Evolutionary conservation across 2,888 invertebrate species (phyloP), one percentile per base, ranked within the genome.

Genomic region (Mantis religiosa): DNA sequence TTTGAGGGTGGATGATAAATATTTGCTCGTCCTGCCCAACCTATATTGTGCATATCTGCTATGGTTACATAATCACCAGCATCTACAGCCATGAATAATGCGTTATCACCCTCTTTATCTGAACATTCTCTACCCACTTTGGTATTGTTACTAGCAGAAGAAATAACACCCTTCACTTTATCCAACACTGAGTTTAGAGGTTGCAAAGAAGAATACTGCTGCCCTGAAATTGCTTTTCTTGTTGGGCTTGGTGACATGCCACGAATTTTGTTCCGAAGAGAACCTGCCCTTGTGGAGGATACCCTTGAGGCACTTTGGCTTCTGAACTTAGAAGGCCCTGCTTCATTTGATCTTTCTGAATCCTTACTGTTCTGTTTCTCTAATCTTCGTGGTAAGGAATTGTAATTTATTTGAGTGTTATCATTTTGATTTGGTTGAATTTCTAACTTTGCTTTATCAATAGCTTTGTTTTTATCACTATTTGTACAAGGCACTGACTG

Each of bases 21-120:
- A 34, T 82, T 87, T 8, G 81, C 27, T 27, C 91, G 92, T 96
- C 95, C 92, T n/a, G 28, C 20, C 28, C 47, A 54, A 28, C 15
- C 97, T 92, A 97, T 97, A 92, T 97, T 97, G 92, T 96, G 95
- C 89, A 97, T 96, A 93, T 97, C 97, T 83, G 97, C 96, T 92
- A 97, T 97, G 87, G 97, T 97, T 15, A 97, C 97, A 93, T 97
- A 97, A 94, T 97, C 97, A 91, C 97, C 97, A 89, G 95, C 94
- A 93, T 96, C 96, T 84, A 91, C 91, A 84, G 90, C 82, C 47
- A 89, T 90, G 28, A n/a, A 20, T 27, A 87, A 84, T 7, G 84
- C 28, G 34, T 14, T 41, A 83, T 82, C 84, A 85, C 84, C 41
- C n/a, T 41, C 25, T 47, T 89, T 84, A 14, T 82, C 85, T 85